phyloP scores from a whole-genome alignment of 2,797 vertebrate genomes.

The Jordanella pulchra region DNA sequence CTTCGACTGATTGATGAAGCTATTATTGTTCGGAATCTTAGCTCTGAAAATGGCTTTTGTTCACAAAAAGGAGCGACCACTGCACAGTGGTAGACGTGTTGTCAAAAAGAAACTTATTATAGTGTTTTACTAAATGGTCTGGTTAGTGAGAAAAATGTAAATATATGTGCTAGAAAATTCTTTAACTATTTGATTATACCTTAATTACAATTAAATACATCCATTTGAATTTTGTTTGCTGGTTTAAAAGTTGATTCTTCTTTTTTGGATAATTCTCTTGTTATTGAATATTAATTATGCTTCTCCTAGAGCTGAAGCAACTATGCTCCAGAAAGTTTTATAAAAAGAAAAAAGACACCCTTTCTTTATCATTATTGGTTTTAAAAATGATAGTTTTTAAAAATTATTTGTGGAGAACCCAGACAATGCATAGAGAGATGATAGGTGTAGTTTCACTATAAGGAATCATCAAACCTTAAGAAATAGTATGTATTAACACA shows the following conservation, averaged over 20 bases:
- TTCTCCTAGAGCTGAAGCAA: background rate
- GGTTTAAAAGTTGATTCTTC: background rate
- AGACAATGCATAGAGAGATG: no score
- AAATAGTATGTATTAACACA: background rate
- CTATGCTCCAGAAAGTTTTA: background rate
- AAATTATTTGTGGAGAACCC: no score
- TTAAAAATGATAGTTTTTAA: no score
- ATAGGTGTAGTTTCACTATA: background rate
- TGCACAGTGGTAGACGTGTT: background rate
- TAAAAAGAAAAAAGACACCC: background rate
- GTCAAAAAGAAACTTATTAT: background rate
- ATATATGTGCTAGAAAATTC: background rate
- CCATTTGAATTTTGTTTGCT: background rate
- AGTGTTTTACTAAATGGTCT: background rate
- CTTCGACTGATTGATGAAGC: constrained; percentile 12
- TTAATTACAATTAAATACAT: background rate
- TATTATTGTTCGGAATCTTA: constrained; percentile 5
- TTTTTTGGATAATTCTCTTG: background rate
- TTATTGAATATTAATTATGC: background rate
- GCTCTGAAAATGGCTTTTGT: constrained; percentile 3
- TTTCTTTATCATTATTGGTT: background rate
- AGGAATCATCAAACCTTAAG: background rate
- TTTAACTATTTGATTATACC: background rate
- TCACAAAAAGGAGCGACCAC: background rate
- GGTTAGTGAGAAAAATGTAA: background rate